phyloP scores from a whole-genome alignment of 2,113 vertebrate genomes.

The Phalacrocorax aristotelis region DNA sequence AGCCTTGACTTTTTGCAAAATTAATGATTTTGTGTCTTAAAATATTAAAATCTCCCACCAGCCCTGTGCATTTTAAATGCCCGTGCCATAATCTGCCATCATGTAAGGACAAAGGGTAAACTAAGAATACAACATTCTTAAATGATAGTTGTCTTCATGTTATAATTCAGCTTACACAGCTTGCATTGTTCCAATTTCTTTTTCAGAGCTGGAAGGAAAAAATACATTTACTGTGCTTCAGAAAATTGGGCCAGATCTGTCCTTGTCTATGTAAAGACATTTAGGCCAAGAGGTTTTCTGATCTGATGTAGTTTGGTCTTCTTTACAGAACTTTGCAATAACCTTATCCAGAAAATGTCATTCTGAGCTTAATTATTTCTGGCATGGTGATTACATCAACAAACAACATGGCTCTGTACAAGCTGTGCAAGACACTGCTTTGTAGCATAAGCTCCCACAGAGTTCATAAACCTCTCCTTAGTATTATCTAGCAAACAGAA shows the following conservation, averaged over 20 bases:
- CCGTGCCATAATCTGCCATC: not conserved
- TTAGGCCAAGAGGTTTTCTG: not conserved
- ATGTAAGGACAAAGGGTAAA: constrained; percentile 36
- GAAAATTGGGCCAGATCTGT: not conserved
- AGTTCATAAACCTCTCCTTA: constrained; percentile 10
- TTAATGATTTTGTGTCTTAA: constrained; percentile 74
- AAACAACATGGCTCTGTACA: not conserved
- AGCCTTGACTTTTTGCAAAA: constrained; percentile 70
- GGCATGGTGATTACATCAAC: constrained; percentile 10
- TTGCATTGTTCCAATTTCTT: not conserved
- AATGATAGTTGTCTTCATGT: not conserved
- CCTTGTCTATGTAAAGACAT: not conserved
- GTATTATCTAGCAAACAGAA: not conserved
- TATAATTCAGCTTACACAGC: not conserved
- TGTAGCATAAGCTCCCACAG: not conserved
- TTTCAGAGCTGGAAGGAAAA: not conserved
- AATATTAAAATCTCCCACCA: constrained; percentile 67
- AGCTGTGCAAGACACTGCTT: not conserved
- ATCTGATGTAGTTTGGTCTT: not conserved
- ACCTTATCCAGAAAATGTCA: not conserved
- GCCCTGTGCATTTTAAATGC: constrained; percentile 47
- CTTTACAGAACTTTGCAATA: not conserved
- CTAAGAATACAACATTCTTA: not conserved
- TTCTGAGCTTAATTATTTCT: constrained; percentile 25
- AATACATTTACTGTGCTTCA: not conserved